Conservation (phyloP, 2,888 invertebrate species). For the Xiphydria camelus region DNA sequence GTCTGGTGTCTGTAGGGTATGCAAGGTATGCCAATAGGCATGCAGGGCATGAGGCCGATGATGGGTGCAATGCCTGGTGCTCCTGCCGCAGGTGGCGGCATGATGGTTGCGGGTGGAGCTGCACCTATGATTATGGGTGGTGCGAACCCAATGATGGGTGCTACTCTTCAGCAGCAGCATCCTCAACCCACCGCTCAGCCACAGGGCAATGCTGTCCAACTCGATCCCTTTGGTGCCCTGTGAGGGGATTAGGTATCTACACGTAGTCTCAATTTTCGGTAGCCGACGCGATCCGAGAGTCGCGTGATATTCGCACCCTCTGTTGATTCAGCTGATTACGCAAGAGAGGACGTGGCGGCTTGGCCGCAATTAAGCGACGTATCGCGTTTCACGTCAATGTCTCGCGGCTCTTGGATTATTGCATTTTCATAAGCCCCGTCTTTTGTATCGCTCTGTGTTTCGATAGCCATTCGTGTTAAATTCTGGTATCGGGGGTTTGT, state of each 20-base stretch:
- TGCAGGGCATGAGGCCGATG: constrained; percentile 52
- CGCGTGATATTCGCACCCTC: no score
- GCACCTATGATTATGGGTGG: constrained; percentile 46
- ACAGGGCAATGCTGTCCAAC: constrained; percentile 58
- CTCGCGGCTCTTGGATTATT: no score
- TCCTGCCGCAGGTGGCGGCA: constrained; percentile 38
- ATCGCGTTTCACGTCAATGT: no score
- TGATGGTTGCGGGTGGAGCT: constrained; percentile 41
- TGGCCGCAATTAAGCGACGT: no score
- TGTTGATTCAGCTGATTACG: no score
- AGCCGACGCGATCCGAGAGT: not conserved
- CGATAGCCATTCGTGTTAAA: no score
- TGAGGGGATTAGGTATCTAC: constrained; percentile 46
- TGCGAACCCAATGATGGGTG: constrained; percentile 43
- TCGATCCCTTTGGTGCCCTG: constrained; percentile 63
- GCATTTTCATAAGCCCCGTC: no score
- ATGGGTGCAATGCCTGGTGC: constrained; percentile 47
- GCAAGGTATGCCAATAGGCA: constrained; percentile 50
- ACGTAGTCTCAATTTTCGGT: not conserved
- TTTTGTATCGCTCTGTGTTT: no score
- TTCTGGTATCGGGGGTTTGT: no score
- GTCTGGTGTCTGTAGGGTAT: constrained; percentile 41
- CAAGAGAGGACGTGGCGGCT: no score
- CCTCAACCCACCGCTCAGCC: constrained; percentile 48
- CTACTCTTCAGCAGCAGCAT: constrained; percentile 40